phyloP scores from a whole-genome alignment of 2,797 vertebrate species.

The Lemur catta region DNA sequence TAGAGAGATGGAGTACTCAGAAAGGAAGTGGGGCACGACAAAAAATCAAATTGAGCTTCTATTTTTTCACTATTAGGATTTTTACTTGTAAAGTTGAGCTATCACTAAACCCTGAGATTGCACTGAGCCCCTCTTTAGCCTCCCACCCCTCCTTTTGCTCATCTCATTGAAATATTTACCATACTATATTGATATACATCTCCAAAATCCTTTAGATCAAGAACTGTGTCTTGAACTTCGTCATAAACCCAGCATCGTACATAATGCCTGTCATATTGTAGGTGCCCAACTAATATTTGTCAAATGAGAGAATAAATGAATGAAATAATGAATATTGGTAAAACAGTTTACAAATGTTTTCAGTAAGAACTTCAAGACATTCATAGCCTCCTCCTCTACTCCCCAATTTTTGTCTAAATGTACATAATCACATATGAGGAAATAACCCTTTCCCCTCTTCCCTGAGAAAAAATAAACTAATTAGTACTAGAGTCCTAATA shows the following conservation, averaged over 20 bases:
- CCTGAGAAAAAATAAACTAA: background rate
- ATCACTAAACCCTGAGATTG: background rate
- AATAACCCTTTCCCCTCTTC: background rate
- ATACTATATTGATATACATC: background rate
- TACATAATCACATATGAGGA: background rate
- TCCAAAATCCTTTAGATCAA: background rate
- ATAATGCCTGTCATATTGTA: background rate
- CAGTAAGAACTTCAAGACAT: background rate
- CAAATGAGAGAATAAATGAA: constrained; percentile 23
- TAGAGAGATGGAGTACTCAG: constrained; percentile 3
- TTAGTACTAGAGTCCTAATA: background rate
- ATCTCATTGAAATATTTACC: background rate
- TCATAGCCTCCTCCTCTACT: background rate
- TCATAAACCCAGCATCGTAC: background rate
- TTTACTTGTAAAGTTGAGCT: constrained; percentile 29
- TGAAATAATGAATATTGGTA: background rate
- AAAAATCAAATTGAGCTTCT: constrained; percentile 23
- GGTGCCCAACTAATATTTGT: constrained; percentile 15
- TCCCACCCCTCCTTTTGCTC: background rate
- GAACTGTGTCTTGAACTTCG: constrained; percentile 9
- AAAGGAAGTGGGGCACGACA: constrained; percentile 37
- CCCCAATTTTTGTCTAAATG: background rate
- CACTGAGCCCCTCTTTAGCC: background rate
- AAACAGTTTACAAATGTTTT: constrained; percentile 4
- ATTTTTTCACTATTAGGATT: constrained; percentile 40